phyloP scores from a whole-genome alignment of 92 coral and sea anemone genomes.

The Zoanthus sociatus region DNA sequence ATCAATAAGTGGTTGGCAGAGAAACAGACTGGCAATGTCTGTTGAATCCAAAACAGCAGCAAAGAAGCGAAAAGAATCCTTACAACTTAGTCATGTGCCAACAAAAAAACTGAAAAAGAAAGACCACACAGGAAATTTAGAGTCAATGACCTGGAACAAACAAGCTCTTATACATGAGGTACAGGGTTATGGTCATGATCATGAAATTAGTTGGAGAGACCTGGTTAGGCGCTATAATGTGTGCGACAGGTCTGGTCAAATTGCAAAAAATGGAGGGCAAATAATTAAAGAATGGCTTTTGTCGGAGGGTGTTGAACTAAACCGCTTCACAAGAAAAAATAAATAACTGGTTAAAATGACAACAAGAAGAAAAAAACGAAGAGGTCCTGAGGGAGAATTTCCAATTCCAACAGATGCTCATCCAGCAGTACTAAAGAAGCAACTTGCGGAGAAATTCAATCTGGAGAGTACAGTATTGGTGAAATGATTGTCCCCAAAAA shows the following conservation, averaged over 20 bases:
- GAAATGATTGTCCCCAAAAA: conserved; percentile 46
- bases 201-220: conserved; percentile 38
- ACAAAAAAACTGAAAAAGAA: not conserved
- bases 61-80: not conserved
- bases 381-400: conserved; percentile 17
- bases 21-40: conserved; percentile 36
- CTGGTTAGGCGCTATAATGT: conserved; percentile 50
- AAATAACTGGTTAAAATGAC: not conserved
- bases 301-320: not conserved
- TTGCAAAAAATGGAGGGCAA: conserved; percentile 49
- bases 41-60: conserved; percentile 53
- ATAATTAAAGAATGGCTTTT: conserved; percentile 43
- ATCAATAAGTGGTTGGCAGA: conserved; percentile 56
- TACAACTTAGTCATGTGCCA: too few species aligned
- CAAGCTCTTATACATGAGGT: conserved; percentile 6
- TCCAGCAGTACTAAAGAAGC: not conserved
- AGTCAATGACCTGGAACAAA: conserved; percentile 16
- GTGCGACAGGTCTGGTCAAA: conserved; percentile 35
- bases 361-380: conserved; percentile 18
- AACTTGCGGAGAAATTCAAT: not conserved
- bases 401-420: conserved; percentile 3
- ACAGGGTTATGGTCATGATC: not conserved
- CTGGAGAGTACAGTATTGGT: conserved; percentile 44
- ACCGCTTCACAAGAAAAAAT: not conserved
- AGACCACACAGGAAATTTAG: not conserved